Evolutionary conservation across 2,888 invertebrate species (phyloP).

Genomic region (Leptopilina syphax): DNA sequence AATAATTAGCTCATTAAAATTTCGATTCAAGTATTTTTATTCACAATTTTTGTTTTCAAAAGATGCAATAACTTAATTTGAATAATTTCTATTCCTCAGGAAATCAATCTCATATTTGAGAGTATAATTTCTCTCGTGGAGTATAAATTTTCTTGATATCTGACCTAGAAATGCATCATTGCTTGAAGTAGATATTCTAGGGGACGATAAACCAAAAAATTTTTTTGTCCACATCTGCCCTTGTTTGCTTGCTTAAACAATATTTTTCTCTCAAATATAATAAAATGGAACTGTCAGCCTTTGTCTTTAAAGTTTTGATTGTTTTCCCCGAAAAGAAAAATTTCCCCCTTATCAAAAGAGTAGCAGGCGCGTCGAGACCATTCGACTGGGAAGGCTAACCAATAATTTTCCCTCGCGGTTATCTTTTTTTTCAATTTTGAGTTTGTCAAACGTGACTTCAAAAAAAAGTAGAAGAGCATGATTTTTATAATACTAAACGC

Average conservation of each 20-base stretch:
- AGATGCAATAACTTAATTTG: too few species aligned
- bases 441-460: neutral
- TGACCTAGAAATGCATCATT: neutral
- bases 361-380: neutral
- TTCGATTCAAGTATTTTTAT: too few species aligned
- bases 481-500: neutral
- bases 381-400: neutral
- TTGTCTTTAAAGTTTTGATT: conserved; percentile 2
- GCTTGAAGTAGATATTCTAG: neutral
- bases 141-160: too few species aligned
- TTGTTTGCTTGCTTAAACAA: neutral
- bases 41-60: too few species aligned
- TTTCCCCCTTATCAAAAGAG: neutral
- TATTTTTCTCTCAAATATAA: neutral
- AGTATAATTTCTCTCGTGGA: too few species aligned
- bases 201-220: neutral
- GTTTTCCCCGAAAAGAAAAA: neutral
- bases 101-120: too few species aligned
- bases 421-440: conserved; percentile 1
- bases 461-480: neutral
- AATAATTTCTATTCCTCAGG: too few species aligned
- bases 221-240: neutral
- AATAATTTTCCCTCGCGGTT: neutral
- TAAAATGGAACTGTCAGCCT: neutral
- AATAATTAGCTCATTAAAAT: too few species aligned